These are phyloP conservation scores for Leuctra nigra DNA, from an alignment of 2,888 invertebrate species.

Conservation along the genomic window DNA sequence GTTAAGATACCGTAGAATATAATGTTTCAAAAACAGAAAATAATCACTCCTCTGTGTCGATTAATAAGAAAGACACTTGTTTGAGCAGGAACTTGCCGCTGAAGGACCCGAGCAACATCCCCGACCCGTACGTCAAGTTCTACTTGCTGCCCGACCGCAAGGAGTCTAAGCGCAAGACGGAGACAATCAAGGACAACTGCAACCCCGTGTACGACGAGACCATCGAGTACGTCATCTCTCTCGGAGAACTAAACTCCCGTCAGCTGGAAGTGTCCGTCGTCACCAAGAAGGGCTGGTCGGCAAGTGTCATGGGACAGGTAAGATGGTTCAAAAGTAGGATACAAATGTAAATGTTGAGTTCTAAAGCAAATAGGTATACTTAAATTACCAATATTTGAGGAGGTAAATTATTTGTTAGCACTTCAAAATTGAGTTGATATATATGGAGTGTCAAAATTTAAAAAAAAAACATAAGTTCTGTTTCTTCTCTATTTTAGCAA, in stretches of 20 bases:
- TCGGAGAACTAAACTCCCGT: conserved; percentile 67
- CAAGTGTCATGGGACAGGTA: conserved; percentile 77
- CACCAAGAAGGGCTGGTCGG: conserved; percentile 77
- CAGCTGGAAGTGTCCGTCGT: conserved; percentile 81
- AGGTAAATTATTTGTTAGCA: too few species aligned
- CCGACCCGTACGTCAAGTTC: conserved; percentile 85
- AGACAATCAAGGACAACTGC: conserved; percentile 78
- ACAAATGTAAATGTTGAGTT: too few species aligned
- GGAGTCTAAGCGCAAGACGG: conserved; percentile 82
- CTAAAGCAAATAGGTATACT: neutral
- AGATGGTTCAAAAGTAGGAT: conserved; percentile 26
- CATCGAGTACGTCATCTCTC: conserved; percentile 81
- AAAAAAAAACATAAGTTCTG: too few species aligned
- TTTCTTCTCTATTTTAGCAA: too few species aligned
- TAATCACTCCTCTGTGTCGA: too few species aligned
- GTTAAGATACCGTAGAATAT: too few species aligned
- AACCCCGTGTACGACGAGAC: conserved; percentile 87
- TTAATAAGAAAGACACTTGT: neutral
- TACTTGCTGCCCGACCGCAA: conserved; percentile 81
- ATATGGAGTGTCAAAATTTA: too few species aligned
- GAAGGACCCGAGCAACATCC: conserved; percentile 74
- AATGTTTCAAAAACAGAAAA: too few species aligned
- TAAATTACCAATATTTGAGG: neutral
- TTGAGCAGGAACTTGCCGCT: conserved; percentile 63
- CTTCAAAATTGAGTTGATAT: too few species aligned